phyloP scores from a whole-genome alignment of 92 coral and sea anemone genomes.

The Porites cylindrica region DNA sequence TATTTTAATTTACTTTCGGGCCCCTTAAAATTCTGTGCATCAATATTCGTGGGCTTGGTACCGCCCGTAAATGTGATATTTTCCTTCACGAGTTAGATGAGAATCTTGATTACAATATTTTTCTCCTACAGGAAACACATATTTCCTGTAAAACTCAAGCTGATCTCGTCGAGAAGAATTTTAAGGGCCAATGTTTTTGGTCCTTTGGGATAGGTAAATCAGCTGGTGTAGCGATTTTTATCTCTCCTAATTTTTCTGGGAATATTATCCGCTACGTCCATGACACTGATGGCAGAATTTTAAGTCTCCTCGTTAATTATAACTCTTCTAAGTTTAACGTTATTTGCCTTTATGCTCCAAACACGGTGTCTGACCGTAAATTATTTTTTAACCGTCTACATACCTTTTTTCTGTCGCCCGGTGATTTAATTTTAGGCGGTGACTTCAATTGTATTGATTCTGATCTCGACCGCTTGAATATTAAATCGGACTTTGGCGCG shows the following conservation, averaged over 20 bases:
- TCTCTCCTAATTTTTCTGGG: not conserved
- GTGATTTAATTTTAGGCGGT: too few species aligned
- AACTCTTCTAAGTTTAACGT: not conserved
- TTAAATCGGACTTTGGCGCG: too few species aligned
- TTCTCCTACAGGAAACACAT: not conserved
- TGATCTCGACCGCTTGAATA: too few species aligned
- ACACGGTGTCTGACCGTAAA: not conserved
- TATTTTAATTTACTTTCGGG: too few species aligned
- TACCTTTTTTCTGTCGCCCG: too few species aligned
- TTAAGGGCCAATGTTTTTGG: slow-evolving; percentile 19
- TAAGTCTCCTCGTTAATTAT: not conserved
- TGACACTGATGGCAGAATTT: slow-evolving; percentile 4
- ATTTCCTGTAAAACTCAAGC: not conserved
- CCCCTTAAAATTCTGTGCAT: not conserved
- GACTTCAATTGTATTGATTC: too few species aligned
- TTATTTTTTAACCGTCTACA: too few species aligned
- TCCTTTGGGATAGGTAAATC: slow-evolving; percentile 13
- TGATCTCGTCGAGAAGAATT: not conserved
- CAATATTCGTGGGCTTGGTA: not conserved
- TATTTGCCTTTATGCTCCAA: not conserved
- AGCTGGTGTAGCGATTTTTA: slow-evolving; percentile 13
- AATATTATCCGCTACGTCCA: not conserved
- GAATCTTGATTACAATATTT: not conserved
- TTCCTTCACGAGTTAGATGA: not conserved
- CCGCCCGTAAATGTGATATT: not conserved